Evolutionary conservation across 53 echinoderm and acorn worm species (phyloP).

Genomic region (Antedon mediterranea): DNA sequence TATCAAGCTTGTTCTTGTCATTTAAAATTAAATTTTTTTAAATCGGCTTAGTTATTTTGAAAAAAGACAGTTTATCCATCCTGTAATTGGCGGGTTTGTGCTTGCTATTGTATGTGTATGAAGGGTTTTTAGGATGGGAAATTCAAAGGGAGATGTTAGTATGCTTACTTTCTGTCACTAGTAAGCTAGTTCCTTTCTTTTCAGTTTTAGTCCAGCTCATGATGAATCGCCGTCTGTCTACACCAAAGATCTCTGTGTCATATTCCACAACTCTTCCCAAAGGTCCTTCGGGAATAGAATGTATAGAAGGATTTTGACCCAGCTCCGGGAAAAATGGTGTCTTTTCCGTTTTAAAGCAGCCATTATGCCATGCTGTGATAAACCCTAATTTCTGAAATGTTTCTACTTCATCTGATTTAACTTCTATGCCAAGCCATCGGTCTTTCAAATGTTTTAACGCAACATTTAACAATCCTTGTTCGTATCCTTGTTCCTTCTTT

Average conservation of each 20-base stretch:
- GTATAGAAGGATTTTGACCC: conserved; percentile 33
- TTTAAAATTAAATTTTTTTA: too few species aligned
- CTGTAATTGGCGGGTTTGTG: too few species aligned
- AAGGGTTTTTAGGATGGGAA: too few species aligned
- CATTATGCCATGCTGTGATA: conserved; percentile 68
- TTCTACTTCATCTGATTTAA: conserved; percentile 32
- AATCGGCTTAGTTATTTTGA: too few species aligned
- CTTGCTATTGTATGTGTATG: too few species aligned
- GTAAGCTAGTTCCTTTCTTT: conserved; percentile 19
- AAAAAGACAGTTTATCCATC: too few species aligned
- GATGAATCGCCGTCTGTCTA: conserved; percentile 51
- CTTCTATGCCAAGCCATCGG: conserved; percentile 64
- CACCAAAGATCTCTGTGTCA: conserved; percentile 58
- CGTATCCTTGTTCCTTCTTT: conserved; percentile 36
- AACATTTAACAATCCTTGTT: conserved; percentile 24
- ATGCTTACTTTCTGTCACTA: conserved; percentile 39
- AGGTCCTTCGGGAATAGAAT: conserved; percentile 38
- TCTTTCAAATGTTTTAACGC: conserved; percentile 60
- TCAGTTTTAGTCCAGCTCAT: conserved; percentile 51
- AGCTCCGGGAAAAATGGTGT: conserved; percentile 36
- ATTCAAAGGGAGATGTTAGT: too few species aligned
- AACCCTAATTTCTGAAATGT: conserved; percentile 62
- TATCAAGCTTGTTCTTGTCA: too few species aligned
- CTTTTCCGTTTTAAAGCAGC: conserved; percentile 48
- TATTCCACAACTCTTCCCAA: conserved; percentile 75